Base-by-base conservation (phyloP, 2,113 vertebrate genomes). In the Perca schrenkii region DNA sequence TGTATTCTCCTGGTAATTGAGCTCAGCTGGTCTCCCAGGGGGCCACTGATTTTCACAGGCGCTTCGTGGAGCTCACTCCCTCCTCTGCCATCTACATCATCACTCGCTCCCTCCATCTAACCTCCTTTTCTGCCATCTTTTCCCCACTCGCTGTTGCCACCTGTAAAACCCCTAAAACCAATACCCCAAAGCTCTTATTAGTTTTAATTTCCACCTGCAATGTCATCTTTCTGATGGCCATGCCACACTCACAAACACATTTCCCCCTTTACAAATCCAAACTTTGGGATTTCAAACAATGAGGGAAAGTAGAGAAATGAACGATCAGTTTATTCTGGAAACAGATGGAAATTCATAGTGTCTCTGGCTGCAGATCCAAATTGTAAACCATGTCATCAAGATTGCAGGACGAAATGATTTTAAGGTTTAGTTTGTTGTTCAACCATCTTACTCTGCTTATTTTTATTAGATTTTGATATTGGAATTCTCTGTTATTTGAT, bases 1-100 rank as follows among this genome's bases (percentile, higher is more conserved):
- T 90, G 90, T 90, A 90, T 94, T 94, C 92, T 91, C 93, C 91
- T 91, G 89, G 90, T 93, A 94, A 93, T 94, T 93, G 93, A 94
- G 92, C 91, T 93, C 93, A 94, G 92, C 88, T 92, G 92, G 87
- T 89, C 73, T 93, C 90, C 88, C 91, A 79, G 74, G 87, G 82
- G 90, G 87, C 75, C 67, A 19, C 82, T 86, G 90, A 89, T 92
- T 94, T 93, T 89, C 90, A 86, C 90, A 82, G 61, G 65, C 49
- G 12, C 74, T 85, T 82, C 82, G 47, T 71, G 75, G 73, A 85
- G 86, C 89, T 86, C 74, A 77, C 81, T 76, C 74, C 77, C 79
- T 85, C 74, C 60, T 76, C 80, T 73, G 40, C 80, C 77, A 68
- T 86, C 84, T 67, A 84, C 79, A 74, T 89, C 82, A 70, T 84